phyloP scores from a whole-genome alignment of 2,113 vertebrate species.

The Nibea coibor region DNA sequence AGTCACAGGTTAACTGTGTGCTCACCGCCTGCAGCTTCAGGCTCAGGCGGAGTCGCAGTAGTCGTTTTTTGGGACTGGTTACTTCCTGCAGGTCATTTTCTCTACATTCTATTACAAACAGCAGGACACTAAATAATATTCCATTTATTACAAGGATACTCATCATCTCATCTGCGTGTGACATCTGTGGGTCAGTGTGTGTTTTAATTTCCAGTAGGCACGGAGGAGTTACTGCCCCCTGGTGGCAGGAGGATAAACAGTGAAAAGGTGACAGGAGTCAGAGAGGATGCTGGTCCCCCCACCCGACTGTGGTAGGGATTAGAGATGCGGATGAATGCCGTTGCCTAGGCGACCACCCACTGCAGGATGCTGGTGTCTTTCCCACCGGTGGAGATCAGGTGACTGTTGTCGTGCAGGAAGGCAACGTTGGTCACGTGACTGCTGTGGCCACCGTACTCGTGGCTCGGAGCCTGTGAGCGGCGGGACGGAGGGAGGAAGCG shows the following conservation, averaged over 20 bases:
- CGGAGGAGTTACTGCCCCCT: slow-evolving; percentile 79
- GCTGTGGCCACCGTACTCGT: slow-evolving; percentile 91
- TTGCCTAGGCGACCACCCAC: slow-evolving; percentile 87
- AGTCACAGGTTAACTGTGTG: slow-evolving; percentile 16
- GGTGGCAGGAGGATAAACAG: slow-evolving; percentile 70
- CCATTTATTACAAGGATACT: slow-evolving; percentile 33
- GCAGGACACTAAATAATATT: slow-evolving; percentile 45
- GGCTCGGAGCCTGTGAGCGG: slow-evolving; percentile 85
- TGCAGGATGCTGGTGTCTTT: slow-evolving; percentile 93
- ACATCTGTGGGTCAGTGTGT: slow-evolving; percentile 26
- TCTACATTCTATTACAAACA: slow-evolving; percentile 55
- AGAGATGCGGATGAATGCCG: not conserved
- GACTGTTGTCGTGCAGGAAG: slow-evolving; percentile 89
- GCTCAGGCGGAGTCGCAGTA: not conserved
- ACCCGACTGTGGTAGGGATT: not conserved
- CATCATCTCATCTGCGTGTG: slow-evolving; percentile 19
- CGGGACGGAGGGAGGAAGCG: not conserved
- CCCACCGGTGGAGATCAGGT: slow-evolving; percentile 89
- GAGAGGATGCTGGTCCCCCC: slow-evolving; percentile 1
- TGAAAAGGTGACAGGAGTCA: slow-evolving; percentile 35
- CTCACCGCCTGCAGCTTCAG: not conserved
- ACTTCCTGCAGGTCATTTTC: slow-evolving; percentile 22
- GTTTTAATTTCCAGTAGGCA: slow-evolving; percentile 67
- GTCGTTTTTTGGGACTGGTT: not conserved
- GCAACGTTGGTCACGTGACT: slow-evolving; percentile 95